phyloP scores from a whole-genome alignment of 2,113 vertebrate species.

The Porphyrio hochstetteri region DNA sequence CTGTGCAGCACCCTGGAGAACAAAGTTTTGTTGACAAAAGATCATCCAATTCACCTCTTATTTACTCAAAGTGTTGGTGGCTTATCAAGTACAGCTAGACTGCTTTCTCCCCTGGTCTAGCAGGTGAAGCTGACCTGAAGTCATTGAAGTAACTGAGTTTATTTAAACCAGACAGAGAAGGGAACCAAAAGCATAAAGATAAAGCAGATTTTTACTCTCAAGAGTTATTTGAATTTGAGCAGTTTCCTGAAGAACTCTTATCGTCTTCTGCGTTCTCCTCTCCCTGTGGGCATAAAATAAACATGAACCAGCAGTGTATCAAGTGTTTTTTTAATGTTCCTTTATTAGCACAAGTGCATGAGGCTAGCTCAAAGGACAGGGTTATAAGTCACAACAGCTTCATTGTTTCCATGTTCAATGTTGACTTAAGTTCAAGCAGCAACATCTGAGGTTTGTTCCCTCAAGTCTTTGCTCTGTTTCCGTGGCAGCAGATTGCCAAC shows the following conservation, averaged over 20 bases:
- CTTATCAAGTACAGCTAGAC: not conserved
- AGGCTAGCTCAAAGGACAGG: not conserved
- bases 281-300: not conserved
- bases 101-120: not conserved
- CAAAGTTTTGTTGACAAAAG: not conserved
- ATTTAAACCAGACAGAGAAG: not conserved
- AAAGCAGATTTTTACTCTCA: not conserved
- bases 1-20: not conserved
- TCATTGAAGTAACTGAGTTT: not conserved
- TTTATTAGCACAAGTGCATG: not conserved
- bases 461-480: not conserved
- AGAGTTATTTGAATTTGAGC: not conserved
- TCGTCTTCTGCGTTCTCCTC: not conserved
- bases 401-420: constrained; percentile 24
- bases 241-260: not conserved
- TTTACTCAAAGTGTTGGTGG: not conserved
- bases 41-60: not conserved
- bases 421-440: not conserved
- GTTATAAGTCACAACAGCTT: not conserved
- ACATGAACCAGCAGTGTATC: not conserved
- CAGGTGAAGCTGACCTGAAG: not conserved
- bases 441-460: not conserved
- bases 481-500: not conserved
- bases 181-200: not conserved
- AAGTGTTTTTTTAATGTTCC: not conserved